phyloP scores from a whole-genome alignment of 1,140 invertebrate genomes.

The Asobara japonica region DNA sequence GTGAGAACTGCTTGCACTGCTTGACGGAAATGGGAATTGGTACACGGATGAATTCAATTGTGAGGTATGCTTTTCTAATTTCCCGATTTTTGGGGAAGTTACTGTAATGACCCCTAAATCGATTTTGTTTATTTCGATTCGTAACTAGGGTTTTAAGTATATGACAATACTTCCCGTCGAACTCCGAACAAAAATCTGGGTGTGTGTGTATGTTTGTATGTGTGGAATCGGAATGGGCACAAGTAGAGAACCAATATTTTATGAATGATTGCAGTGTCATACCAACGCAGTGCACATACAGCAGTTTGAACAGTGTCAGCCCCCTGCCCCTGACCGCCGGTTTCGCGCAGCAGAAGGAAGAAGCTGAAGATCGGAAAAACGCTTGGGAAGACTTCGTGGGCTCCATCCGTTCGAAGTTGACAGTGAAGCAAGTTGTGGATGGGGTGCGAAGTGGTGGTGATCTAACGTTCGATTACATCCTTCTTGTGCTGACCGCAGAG shows the following conservation, averaged over 20 bases:
- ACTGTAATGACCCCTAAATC: background rate
- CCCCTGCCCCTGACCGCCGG: constrained; percentile 40
- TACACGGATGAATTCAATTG: constrained; percentile 75
- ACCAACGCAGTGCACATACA: constrained; percentile 61
- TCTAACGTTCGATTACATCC: constrained; percentile 84
- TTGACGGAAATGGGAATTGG: constrained; percentile 77
- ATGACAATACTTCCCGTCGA: too few species aligned
- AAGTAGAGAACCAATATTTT: constrained; percentile 64
- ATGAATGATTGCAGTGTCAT: constrained; percentile 57
- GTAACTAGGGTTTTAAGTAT: too few species aligned
- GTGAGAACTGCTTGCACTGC: constrained; percentile 77
- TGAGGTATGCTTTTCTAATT: constrained; percentile 70
- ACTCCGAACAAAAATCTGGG: too few species aligned
- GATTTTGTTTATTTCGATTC: background rate
- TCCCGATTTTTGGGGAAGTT: too few species aligned
- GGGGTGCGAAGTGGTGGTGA: constrained; percentile 80
- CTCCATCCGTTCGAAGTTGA: constrained; percentile 81
- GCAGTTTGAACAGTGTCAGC: constrained; percentile 40
- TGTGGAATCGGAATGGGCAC: constrained; percentile 62
- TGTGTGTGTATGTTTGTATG: constrained; percentile 23
- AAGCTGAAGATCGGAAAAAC: constrained; percentile 65
- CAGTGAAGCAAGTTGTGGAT: constrained; percentile 87
- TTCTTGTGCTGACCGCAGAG: constrained; percentile 83
- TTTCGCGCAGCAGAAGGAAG: constrained; percentile 33
- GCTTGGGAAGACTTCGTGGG: constrained; percentile 76